phyloP scores from a whole-genome alignment of 2,888 invertebrate genomes.

The Oligia strigilis region DNA sequence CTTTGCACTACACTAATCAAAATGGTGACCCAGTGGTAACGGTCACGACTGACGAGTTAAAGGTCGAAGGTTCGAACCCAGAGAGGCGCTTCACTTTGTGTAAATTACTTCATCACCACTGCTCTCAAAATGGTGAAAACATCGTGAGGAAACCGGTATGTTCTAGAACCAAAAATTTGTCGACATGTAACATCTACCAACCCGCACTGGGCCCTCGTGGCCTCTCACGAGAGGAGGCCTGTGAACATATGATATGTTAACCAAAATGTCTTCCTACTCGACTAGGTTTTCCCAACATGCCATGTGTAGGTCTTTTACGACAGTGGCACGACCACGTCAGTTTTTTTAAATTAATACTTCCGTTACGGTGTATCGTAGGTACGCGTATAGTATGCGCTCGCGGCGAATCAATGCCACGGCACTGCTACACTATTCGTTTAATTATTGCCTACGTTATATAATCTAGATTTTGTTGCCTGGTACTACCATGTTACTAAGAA shows the following conservation, averaged over 20 bases:
- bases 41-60: neutral
- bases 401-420: conserved; percentile 47
- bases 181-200: neutral
- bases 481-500: neutral
- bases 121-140: neutral
- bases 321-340: conserved; percentile 46
- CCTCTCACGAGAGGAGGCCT: neutral
- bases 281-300: conserved; percentile 6
- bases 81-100: neutral
- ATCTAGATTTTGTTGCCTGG: conserved; percentile 1
- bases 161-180: neutral
- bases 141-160: neutral
- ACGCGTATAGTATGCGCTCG: conserved; percentile 36
- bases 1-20: neutral
- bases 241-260: neutral
- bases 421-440: conserved; percentile 37
- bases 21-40: neutral
- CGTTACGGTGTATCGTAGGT: conserved; percentile 24
- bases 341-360: conserved; percentile 35
- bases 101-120: neutral
- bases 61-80: neutral
- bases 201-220: neutral
- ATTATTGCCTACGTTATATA: conserved; percentile 46
- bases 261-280: neutral
- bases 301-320: conserved; percentile 8